A percentile compares a stretch with the other conserved stretches of the same genome.
These are phyloP conservation scores for Arizona elegans DNA, from an alignment of 2,113 vertebrate species.

Conservation along the genomic window DNA sequence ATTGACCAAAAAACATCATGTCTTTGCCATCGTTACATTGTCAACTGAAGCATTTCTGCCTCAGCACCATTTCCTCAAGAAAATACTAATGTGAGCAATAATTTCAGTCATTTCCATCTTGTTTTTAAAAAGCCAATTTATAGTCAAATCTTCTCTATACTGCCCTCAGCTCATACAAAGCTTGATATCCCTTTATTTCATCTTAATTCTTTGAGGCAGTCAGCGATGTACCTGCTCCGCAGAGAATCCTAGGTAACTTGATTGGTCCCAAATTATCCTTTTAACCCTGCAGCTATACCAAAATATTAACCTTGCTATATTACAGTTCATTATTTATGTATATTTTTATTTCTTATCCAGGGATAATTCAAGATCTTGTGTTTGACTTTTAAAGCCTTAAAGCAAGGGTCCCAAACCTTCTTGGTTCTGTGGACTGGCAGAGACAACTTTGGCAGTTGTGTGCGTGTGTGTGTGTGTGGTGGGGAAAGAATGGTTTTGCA, in stretches of 20 bases:
- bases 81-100: not conserved
- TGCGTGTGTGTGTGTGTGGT: too few relatives aligned
- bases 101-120: not conserved
- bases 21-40: not conserved
- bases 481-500: not conserved
- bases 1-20: not conserved
- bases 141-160: not conserved
- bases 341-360: not conserved
- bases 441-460: not conserved
- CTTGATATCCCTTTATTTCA: not conserved
- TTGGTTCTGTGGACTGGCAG: not conserved
- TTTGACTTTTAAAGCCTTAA: not conserved
- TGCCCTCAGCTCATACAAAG: too few relatives aligned
- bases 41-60: not conserved
- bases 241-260: not conserved
- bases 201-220: not conserved
- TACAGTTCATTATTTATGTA: not conserved
- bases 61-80: rapidly evolving
- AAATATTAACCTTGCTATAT: not conserved
- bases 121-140: not conserved
- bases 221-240: not conserved
- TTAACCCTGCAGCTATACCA: not conserved
- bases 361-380: not conserved
- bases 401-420: not conserved
- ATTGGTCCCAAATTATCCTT: not conserved